Percentiles rank a stretch among this genome's conserved stretches.
phyloP scores from a whole-genome alignment of 2,888 invertebrate species.

The Trissolcus japonicus region DNA sequence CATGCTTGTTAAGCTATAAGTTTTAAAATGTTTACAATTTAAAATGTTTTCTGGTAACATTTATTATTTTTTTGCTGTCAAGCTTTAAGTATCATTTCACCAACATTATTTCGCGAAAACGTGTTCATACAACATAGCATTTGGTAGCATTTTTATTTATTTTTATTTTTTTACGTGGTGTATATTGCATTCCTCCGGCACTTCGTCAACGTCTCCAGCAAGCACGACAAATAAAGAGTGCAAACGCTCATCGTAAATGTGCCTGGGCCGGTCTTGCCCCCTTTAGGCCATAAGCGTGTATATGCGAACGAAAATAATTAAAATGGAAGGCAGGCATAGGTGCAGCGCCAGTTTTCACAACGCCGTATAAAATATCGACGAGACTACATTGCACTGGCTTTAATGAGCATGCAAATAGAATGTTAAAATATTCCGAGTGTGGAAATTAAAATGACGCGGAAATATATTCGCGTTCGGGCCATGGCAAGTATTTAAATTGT shows the following conservation, averaged over 20 bases:
- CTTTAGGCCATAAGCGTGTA: constrained; percentile 56
- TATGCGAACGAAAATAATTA: constrained; percentile 68
- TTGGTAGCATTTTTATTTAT: constrained; percentile 47
- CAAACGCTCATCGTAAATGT: constrained; percentile 67
- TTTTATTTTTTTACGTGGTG: constrained; percentile 52
- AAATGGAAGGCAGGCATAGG: constrained; percentile 68
- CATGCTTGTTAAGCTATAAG: constrained; percentile 1
- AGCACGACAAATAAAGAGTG: constrained; percentile 65
- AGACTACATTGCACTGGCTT: constrained; percentile 72
- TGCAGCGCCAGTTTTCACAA: constrained; percentile 48
- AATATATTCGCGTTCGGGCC: constrained; percentile 68
- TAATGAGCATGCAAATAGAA: constrained; percentile 75
- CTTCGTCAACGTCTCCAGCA: constrained; percentile 62
- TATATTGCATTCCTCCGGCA: constrained; percentile 61
- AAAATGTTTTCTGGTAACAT: constrained; percentile 48
- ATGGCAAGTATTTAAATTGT: constrained; percentile 69
- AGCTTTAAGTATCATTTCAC: constrained; percentile 49
- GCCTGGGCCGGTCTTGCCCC: constrained; percentile 33
- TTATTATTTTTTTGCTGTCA: constrained; percentile 42
- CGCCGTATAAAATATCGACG: constrained; percentile 73
- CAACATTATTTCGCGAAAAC: constrained; percentile 55
- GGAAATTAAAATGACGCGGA: constrained; percentile 75
- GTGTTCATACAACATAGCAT: constrained; percentile 57
- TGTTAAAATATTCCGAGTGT: constrained; percentile 74
- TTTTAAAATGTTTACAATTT: constrained; percentile 37